Base-by-base conservation (phyloP, 2,888 invertebrate genomes). In the Limnephilus auricula region DNA sequence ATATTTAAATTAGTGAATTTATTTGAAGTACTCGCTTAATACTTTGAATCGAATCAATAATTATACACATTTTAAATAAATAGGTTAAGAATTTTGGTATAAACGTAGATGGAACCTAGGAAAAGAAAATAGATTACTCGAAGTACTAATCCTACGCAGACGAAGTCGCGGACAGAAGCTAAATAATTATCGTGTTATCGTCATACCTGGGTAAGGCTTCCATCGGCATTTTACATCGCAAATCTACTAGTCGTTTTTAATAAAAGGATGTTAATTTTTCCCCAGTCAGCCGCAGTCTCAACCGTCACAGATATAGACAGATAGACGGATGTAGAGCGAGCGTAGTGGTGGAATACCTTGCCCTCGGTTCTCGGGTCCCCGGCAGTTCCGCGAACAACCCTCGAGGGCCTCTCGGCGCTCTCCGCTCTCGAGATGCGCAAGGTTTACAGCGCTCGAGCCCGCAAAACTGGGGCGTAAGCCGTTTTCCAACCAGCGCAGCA, bases 401-500 rank as follows among this genome's bases (percentile, higher is more conserved):
- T 82, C 40, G 85, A 85, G 85, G 40, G n/a, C 65, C 65, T 65
- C 65, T 65, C 80, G 13, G 45, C 45, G 45, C 45, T 45, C 80
- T 30, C 80, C 50, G 32, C 82, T 90, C 92, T 92, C 89, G 90
- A 90, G 86, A 92, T 90, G 89, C 90, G 92, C 90, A 92, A 92
- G 90, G 92, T 92, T 92, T 92, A 89, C 89, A 92, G 80, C 79
- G 89, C 92, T 91, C 86, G 92, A 92, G 90, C 89, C 90, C 85
- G 92, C 91, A 92, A 92, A 92, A 92, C 89, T 86, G 80, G 91
- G 83, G n/a, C 86, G 92, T 90, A 92, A 92, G 92, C 92, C 92
- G 90, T 92, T 92, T 92, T 92, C 89, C 87, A 90, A 91, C 86
- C 90, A 80, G 87, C 45, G 15, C 45, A 45, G 45, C 45, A 45